These are phyloP conservation scores for Micromussa lordhowensis DNA, from an alignment of 92 coral and sea anemone species.

Conservation along the genomic window DNA sequence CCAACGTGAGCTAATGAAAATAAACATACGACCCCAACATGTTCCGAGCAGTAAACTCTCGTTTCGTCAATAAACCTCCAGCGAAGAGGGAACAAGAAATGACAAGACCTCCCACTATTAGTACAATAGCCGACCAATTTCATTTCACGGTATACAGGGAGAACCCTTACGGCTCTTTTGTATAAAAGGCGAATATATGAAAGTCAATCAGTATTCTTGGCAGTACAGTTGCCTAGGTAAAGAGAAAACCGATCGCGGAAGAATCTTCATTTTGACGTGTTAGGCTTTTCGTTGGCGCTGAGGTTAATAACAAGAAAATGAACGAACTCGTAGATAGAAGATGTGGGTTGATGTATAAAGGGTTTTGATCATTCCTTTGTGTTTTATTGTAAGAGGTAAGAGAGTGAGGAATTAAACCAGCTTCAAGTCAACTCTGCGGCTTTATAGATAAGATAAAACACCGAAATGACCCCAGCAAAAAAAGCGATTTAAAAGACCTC, in stretches of 20 bases:
- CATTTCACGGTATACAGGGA: constrained; percentile 13
- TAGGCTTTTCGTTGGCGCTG: constrained; percentile 1
- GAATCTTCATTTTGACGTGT: constrained; percentile 23
- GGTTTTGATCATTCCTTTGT: neutral
- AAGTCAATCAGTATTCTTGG: constrained; percentile 4
- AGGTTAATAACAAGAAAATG: neutral
- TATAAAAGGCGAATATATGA: constrained; percentile 23
- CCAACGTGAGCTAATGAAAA: constrained; percentile 14
- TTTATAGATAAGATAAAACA: neutral
- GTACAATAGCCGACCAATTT: constrained; percentile 23
- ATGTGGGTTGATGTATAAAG: neutral
- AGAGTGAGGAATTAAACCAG: neutral
- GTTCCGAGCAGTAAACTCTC: neutral
- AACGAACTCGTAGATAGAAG: neutral
- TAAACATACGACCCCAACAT: neutral
- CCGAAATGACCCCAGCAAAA: neutral
- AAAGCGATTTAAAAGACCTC: neutral
- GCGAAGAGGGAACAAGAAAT: neutral
- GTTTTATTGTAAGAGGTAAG: neutral
- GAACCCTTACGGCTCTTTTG: constrained; percentile 36
- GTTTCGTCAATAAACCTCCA: constrained; percentile 8
- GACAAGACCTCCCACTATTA: constrained; percentile 3
- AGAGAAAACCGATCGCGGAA: constrained; percentile 39
- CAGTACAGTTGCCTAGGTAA: constrained; percentile 48
- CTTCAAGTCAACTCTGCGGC: neutral